Conservation (phyloP, 2,888 invertebrate species). For the Pollenia amentaria region DNA sequence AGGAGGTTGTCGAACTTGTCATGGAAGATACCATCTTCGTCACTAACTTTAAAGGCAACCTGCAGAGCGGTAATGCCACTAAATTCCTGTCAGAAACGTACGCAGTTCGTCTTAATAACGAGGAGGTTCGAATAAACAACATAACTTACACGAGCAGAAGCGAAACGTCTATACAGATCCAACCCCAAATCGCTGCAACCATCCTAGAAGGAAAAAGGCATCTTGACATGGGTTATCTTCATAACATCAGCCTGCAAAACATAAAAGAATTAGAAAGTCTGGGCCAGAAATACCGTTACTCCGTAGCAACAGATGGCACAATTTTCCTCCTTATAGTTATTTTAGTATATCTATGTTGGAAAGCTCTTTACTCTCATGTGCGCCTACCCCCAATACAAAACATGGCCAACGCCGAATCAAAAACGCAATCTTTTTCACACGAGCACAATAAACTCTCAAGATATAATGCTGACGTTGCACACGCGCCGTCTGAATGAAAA, state of each 20-base stretch:
- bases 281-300: constrained; percentile 4
- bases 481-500: neutral
- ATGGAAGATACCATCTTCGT: neutral
- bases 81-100: constrained; percentile 30
- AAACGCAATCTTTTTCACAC: neutral
- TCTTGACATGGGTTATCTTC: constrained; percentile 24
- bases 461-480: constrained; percentile 4
- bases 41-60: constrained; percentile 17
- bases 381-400: neutral
- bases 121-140: constrained; percentile 12
- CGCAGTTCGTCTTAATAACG: constrained; percentile 16
- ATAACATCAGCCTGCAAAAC: constrained; percentile 22
- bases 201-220: constrained; percentile 17
- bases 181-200: constrained; percentile 7
- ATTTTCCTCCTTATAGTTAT: too few species aligned
- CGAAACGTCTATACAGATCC: constrained; percentile 1
- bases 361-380: neutral
- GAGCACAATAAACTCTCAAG: constrained; percentile 9
- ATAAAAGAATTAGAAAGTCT: constrained; percentile 23
- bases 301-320: neutral
- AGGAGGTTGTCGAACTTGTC: constrained; percentile 11
- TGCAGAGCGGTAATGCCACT: constrained; percentile 20
- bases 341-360: neutral
- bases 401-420: neutral
- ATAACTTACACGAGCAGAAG: neutral